A percentile compares a stretch with the other conserved stretches of the same genome.
phyloP scores from a whole-genome alignment of 2,797 vertebrate species.

The Podarcis lilfordi region DNA sequence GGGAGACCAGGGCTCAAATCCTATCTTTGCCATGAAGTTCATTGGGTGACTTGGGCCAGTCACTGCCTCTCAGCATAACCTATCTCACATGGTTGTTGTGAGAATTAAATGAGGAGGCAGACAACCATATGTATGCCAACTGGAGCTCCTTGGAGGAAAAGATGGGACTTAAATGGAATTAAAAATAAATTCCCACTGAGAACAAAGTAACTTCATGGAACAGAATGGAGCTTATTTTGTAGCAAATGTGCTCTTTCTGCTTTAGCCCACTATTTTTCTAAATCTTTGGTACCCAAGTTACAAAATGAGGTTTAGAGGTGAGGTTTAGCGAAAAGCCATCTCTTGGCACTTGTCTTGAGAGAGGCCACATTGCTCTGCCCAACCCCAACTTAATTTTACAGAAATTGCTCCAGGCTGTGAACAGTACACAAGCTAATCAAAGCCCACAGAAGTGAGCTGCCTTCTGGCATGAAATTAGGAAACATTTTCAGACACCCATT shows the following conservation, averaged over 20 bases:
- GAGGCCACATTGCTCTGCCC: conserved; percentile 51
- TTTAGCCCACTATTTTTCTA: neutral
- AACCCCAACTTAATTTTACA: conserved; percentile 63
- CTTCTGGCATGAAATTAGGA: conserved; percentile 56
- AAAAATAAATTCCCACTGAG: neutral
- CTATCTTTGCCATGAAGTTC: no score
- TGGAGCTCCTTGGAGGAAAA: no score
- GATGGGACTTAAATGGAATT: no score
- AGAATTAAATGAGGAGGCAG: no score
- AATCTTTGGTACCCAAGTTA: conserved; percentile 32
- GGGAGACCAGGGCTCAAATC: no score
- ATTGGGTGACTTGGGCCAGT: no score
- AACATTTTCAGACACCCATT: conserved; percentile 55
- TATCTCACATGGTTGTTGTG: no score
- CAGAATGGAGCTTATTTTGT: neutral
- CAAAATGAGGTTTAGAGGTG: conserved; percentile 55
- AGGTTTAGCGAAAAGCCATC: conserved; percentile 64
- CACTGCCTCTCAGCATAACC: no score
- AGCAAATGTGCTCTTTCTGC: neutral
- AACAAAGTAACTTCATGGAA: neutral
- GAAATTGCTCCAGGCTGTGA: conserved; percentile 68
- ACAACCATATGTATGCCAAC: no score
- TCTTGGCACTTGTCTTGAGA: conserved; percentile 42
- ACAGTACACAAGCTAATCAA: conserved; percentile 60
- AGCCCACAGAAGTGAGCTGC: conserved; percentile 61